Conservation (phyloP, 2,888 invertebrate species). For the Drosophila dives region DNA sequence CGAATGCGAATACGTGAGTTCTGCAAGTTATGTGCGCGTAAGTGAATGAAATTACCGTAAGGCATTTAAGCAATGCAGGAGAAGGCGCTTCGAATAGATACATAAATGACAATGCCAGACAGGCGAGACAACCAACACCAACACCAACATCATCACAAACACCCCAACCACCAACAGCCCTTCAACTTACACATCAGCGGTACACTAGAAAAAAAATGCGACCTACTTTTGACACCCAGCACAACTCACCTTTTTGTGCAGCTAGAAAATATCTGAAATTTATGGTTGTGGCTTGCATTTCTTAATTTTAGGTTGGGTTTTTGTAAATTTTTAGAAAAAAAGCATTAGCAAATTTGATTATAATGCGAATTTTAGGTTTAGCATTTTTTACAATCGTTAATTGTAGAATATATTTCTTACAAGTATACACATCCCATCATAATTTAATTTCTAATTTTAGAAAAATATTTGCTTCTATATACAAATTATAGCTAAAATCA, state of each 20-base stretch:
- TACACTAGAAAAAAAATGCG: not conserved
- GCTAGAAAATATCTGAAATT: not conserved
- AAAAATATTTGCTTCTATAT: not conserved
- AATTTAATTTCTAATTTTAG: too few species aligned
- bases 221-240: not conserved
- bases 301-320: not conserved
- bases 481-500: not conserved
- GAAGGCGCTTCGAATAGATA: slow-evolving; percentile 71
- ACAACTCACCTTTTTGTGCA: not conserved
- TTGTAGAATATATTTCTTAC: too few species aligned
- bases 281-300: not conserved
- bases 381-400: too few species aligned
- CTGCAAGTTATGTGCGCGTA: slow-evolving; percentile 83
- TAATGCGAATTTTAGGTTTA: too few species aligned
- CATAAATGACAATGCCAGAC: slow-evolving; percentile 78
- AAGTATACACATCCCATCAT: too few species aligned
- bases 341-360: too few species aligned
- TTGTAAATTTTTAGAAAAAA: not conserved
- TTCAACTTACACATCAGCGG: not conserved
- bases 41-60: slow-evolving; percentile 84
- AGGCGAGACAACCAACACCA: slow-evolving; percentile 41
- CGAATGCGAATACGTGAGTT: slow-evolving; percentile 82
- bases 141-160: not conserved
- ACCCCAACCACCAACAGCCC: slow-evolving; percentile 3
- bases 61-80: slow-evolving; percentile 82